phyloP scores from a whole-genome alignment of 53 echinoderm and acorn worm species.

The Stichopus horrens region DNA sequence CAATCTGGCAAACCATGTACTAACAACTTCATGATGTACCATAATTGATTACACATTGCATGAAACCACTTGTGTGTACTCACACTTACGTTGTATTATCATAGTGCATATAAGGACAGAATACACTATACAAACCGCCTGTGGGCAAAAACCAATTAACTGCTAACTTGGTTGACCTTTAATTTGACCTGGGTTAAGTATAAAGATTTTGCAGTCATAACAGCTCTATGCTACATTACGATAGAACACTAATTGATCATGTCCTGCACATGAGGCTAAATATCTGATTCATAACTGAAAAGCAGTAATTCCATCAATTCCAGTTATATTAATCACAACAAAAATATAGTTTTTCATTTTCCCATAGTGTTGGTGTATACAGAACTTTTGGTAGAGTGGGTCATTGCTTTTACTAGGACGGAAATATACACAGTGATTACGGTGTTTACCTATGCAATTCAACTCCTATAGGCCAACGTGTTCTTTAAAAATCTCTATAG shows the following conservation, averaged over 20 bases:
- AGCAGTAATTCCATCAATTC: background rate
- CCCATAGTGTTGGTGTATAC: background rate
- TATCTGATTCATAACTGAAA: no score
- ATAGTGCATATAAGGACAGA: no score
- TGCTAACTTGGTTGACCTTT: background rate
- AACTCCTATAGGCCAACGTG: no score
- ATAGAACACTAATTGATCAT: background rate
- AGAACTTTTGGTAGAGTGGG: background rate
- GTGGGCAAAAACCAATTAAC: background rate
- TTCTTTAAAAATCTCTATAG: no score
- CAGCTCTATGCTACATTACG: background rate
- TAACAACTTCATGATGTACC: no score
- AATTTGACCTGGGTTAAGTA: background rate
- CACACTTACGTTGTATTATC: no score
- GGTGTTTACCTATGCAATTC: no score
- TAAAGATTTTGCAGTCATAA: background rate
- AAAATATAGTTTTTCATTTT: background rate
- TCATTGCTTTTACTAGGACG: no score
- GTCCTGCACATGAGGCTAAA: background rate
- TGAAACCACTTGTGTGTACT: no score
- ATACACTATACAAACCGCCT: background rate
- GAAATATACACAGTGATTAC: no score
- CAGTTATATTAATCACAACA: background rate
- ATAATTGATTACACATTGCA: no score
- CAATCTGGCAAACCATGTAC: no score